Base-by-base conservation (phyloP, 1,140 invertebrate species). In the Mizuhopecten yessoensis region DNA sequence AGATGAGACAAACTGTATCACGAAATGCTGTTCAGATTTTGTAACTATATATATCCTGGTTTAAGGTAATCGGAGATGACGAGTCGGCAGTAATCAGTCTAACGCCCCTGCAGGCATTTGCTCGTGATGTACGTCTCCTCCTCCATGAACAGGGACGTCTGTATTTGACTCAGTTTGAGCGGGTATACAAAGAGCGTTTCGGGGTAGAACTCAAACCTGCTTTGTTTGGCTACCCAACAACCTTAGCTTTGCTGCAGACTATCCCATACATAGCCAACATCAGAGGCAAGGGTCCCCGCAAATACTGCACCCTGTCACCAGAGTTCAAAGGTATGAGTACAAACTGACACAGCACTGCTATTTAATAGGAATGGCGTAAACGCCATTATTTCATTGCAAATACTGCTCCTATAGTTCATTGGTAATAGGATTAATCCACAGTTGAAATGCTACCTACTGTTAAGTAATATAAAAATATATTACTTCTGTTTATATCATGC, bases 241-340 rank as follows among this genome's bases (percentile, higher is more conserved):
- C 97, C 0, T 91, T 95, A n/a, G 92, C 96, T 34, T 94, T 98
- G 33, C 96, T 98, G 7, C 97, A 97, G 93, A 96, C 97, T 15
- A 95, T 98, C 33, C 96, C 97, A 34, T 97, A 97, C 92, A 97
- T 97, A 23, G 97, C 97, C 15, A 91, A 91, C 13, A 90, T 97
- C 0, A 94, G 95, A 34, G 97, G 97, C 0, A 95, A 94, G 90
- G 94, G 94, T 23, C 90, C 92, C 3, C 94, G 94, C 34, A 95
- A 93, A 88, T 93, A 92, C 29, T 90, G 96, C 20, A 89, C 93
- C 17, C 92, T 96, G 11, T 94, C 94, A 49, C 57, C 89, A 29
- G 92, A 96, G 49, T 91, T 93, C 33, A 49, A 92, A 92, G 95
- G 95, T 95, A 91, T 87, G 89, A 20, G n/a, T n/a, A 86, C 36